These are phyloP conservation scores for Cepaea hortensis DNA, from an alignment of 2,888 invertebrate species.

Conservation along the genomic window DNA sequence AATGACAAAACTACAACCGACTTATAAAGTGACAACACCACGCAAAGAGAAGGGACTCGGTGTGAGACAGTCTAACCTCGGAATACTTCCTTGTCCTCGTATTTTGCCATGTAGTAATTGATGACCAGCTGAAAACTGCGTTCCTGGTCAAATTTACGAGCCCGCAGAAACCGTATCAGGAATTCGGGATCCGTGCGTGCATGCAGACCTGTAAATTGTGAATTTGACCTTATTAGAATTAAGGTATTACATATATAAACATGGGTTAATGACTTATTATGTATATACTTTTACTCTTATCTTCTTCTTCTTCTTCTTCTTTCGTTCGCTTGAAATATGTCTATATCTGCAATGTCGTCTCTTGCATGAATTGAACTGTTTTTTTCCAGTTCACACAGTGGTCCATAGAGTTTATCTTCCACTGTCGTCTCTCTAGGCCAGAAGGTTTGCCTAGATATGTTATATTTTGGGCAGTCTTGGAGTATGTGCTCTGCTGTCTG, in stretches of 20 bases:
- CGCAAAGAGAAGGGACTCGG: background rate
- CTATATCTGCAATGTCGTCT: too few species aligned
- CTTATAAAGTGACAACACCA: background rate
- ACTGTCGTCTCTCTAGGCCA: too few species aligned
- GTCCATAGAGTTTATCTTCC: too few species aligned
- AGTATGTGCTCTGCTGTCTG: too few species aligned
- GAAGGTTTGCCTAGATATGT: too few species aligned
- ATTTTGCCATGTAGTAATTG: conserved; percentile 29
- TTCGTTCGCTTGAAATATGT: too few species aligned
- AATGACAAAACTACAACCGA: too few species aligned
- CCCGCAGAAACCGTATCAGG: conserved; percentile 39
- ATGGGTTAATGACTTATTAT: background rate
- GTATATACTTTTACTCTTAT: too few species aligned
- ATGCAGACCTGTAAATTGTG: conserved; percentile 24
- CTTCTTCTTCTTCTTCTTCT: too few species aligned
- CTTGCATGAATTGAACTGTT: too few species aligned
- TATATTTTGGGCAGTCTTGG: too few species aligned
- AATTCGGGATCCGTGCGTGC: conserved; percentile 35
- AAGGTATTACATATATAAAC: background rate
- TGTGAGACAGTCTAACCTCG: conserved; percentile 6
- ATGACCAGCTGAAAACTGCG: conserved; percentile 31
- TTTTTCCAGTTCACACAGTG: too few species aligned
- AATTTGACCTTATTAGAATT: background rate
- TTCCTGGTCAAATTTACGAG: conserved; percentile 45
- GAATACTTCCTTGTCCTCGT: conserved; percentile 39